Conservation (phyloP, 37 sponge, comb jelly and placozoan species). For the Ephydatia muelleri region DNA sequence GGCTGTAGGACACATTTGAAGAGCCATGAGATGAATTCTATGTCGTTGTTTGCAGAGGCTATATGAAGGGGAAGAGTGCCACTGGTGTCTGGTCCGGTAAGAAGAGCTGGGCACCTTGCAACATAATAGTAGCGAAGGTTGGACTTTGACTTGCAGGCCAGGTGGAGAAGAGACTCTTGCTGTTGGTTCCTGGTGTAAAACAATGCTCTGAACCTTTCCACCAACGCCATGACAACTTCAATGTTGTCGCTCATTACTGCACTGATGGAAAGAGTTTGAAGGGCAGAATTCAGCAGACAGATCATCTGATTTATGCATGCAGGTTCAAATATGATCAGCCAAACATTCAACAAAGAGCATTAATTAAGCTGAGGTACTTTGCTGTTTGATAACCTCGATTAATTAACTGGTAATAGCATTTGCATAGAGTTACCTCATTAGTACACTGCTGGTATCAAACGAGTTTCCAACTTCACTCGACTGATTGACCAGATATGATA, state of each 20-base stretch:
- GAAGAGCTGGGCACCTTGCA: conserved; percentile 40
- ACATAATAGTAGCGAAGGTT: conserved; percentile 52
- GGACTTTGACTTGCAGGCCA: conserved; percentile 52
- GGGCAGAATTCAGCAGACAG: background rate
- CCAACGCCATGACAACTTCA: conserved; percentile 21
- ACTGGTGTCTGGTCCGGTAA: conserved; percentile 27
- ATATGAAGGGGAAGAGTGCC: conserved; percentile 50
- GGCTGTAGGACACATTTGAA: conserved; percentile 33
- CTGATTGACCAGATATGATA: background rate
- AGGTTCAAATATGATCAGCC: too few species aligned
- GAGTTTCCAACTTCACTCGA: background rate
- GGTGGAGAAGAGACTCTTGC: conserved; percentile 55
- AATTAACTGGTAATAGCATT: too few species aligned
- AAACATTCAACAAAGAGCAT: too few species aligned
- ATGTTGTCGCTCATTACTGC: conserved; percentile 52
- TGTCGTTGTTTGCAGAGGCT: conserved; percentile 62
- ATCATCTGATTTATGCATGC: too few species aligned
- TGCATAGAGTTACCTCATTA: background rate
- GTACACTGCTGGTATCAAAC: background rate
- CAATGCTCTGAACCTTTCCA: conserved; percentile 32
- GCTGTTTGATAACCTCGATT: too few species aligned
- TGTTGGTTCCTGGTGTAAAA: conserved; percentile 28
- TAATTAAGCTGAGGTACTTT: background rate
- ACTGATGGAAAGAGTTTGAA: conserved; percentile 22
- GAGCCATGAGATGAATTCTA: conserved; percentile 62